These are phyloP conservation scores for Arion vulgaris DNA, from an alignment of 1,140 invertebrate species.

Conservation along the genomic window DNA sequence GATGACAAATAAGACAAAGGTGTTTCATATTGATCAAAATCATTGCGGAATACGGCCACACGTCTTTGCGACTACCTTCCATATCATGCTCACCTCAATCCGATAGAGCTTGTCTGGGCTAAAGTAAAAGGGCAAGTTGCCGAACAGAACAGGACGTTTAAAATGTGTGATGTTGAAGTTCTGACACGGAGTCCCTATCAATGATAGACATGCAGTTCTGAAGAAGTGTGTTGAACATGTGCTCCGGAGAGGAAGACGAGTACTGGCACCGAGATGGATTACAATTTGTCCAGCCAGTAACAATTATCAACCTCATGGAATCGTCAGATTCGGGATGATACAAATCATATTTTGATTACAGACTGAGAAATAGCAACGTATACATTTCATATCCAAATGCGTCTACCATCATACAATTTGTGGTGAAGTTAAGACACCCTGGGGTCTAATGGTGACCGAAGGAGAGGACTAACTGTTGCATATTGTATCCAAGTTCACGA, in stretches of 20 bases:
- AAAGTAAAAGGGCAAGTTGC: neutral
- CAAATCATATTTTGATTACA: too few relatives aligned
- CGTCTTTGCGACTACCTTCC: neutral
- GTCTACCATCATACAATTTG: too few relatives aligned
- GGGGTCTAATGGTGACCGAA: too few relatives aligned
- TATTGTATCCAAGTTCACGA: too few relatives aligned
- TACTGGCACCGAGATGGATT: neutral
- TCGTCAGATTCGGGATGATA: too few relatives aligned
- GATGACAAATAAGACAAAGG: neutral
- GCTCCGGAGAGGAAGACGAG: neutral
- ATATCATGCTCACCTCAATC: neutral
- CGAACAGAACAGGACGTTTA: neutral
- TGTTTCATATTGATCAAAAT: neutral
- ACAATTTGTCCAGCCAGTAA: neutral
- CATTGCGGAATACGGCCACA: neutral
- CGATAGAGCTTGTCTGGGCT: neutral
- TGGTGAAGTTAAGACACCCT: too few relatives aligned
- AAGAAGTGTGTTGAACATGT: neutral
- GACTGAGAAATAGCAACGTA: too few relatives aligned
- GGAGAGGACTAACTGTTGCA: too few relatives aligned
- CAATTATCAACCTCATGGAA: neutral
- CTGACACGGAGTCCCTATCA: neutral
- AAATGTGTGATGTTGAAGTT: neutral
- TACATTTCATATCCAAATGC: too few relatives aligned
- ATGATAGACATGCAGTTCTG: neutral